phyloP scores from a whole-genome alignment of 2,888 invertebrate genomes.

The Metopia argyrocephala region DNA sequence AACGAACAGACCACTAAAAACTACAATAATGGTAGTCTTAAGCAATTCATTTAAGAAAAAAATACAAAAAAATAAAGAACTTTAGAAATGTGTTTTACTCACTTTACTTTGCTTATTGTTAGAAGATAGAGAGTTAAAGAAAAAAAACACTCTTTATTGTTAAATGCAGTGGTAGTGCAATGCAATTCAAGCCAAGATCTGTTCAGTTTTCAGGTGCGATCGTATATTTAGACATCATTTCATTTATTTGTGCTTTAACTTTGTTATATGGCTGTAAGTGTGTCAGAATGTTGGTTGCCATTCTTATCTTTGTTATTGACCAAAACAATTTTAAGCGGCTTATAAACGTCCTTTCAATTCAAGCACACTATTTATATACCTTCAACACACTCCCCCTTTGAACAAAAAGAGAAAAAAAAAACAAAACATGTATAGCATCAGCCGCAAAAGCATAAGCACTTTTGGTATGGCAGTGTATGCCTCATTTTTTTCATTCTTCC shows the following conservation, averaged over 20 bases:
- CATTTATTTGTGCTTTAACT: slow-evolving; percentile 1
- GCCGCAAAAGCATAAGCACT: neutral
- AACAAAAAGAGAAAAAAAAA: neutral
- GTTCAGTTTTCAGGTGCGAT: slow-evolving; percentile 51
- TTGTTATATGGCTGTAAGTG: neutral
- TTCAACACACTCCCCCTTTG: slow-evolving; percentile 33
- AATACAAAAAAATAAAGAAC: neutral
- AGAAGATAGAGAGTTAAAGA: slow-evolving; percentile 31
- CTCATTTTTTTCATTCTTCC: neutral
- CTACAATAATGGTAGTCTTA: slow-evolving; percentile 41
- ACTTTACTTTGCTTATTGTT: slow-evolving; percentile 43
- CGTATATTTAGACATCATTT: slow-evolving; percentile 60
- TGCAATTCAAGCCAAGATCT: slow-evolving; percentile 43
- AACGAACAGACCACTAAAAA: slow-evolving; percentile 9
- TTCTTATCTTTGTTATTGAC: slow-evolving; percentile 54
- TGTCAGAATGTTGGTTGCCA: slow-evolving; percentile 8
- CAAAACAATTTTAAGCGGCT: slow-evolving; percentile 61
- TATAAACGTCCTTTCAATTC: slow-evolving; percentile 55
- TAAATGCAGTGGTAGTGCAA: neutral
- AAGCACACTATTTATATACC: slow-evolving; percentile 45
- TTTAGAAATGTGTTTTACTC: slow-evolving; percentile 37
- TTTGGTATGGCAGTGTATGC: neutral
- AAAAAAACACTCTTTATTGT: neutral
- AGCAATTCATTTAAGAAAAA: slow-evolving; percentile 46
- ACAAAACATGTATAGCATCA: slow-evolving; percentile 1